These are phyloP conservation scores for Hormiphora californensis DNA, from an alignment of 37 sponge, comb jelly and placozoan species.

Conservation along the genomic window DNA sequence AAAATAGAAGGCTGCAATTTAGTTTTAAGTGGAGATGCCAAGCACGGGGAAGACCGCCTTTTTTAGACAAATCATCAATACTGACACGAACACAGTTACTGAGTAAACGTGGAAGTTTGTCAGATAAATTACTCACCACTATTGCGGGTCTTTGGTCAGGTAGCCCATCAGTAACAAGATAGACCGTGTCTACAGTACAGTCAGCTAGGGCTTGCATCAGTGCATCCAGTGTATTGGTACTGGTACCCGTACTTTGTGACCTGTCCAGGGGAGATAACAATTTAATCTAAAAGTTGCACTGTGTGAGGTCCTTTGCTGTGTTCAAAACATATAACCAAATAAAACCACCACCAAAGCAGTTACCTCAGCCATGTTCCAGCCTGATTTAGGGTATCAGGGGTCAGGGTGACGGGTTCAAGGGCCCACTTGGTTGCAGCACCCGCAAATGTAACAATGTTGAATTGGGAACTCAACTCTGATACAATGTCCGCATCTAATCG, in stretches of 20 bases:
- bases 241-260: slow-evolving; percentile 2
- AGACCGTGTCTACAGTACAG: slow-evolving; percentile 48
- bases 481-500: neutral
- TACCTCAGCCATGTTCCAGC: slow-evolving; percentile 7
- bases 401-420: slow-evolving; percentile 10
- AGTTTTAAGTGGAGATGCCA: too few species aligned
- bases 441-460: slow-evolving; percentile 1
- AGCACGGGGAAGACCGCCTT: too few species aligned
- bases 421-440: neutral
- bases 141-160: slow-evolving; percentile 47
- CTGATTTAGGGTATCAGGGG: neutral
- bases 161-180: slow-evolving; percentile 34
- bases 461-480: neutral
- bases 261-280: too few species aligned
- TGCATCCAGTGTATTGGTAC: slow-evolving; percentile 42
- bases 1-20: too few species aligned
- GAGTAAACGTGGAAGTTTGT: too few species aligned
- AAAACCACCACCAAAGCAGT: too few species aligned
- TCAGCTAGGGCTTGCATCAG: slow-evolving; percentile 45
- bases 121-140: slow-evolving; percentile 1
- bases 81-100: too few species aligned
- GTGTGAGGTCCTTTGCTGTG: too few species aligned
- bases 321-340: too few species aligned
- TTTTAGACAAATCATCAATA: too few species aligned
- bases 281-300: too few species aligned